phyloP scores from a whole-genome alignment of 2,888 invertebrate species.

The Luperina testacea region DNA sequence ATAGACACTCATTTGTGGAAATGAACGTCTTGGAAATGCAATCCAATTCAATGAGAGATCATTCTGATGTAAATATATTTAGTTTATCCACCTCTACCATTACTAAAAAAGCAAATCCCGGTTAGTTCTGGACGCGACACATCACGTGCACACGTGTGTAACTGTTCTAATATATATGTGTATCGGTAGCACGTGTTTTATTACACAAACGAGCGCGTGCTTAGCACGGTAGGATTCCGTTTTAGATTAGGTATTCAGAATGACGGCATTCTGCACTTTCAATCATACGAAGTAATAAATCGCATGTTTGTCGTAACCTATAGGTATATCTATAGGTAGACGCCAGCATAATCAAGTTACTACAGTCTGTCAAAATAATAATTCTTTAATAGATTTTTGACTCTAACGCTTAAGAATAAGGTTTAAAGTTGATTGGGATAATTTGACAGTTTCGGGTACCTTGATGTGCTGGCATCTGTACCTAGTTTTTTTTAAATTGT shows the following conservation, averaged over 20 bases:
- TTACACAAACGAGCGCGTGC: neutral
- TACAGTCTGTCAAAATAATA: too few relatives aligned
- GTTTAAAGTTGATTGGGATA: too few relatives aligned
- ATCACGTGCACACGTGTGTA: conserved; percentile 38
- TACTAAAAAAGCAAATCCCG: conserved; percentile 25
- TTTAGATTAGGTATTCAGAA: neutral
- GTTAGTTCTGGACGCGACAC: conserved; percentile 35
- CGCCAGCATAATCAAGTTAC: too few relatives aligned
- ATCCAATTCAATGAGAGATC: neutral
- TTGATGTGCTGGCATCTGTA: too few relatives aligned
- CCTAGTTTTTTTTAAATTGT: neutral
- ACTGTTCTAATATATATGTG: neutral
- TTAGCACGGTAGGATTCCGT: neutral
- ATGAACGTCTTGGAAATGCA: neutral
- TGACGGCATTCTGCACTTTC: neutral
- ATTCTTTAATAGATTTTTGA: too few relatives aligned
- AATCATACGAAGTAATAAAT: neutral
- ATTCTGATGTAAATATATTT: neutral
- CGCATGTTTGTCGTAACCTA: too few relatives aligned
- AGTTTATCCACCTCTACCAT: neutral
- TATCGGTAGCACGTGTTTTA: conserved; percentile 40
- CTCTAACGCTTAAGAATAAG: too few relatives aligned
- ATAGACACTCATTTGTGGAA: neutral
- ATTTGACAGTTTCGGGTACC: too few relatives aligned
- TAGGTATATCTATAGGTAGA: too few relatives aligned